Evolutionary conservation across 1,140 invertebrate genomes (phyloP).

Genomic region (Bombus pyrosoma): DNA sequence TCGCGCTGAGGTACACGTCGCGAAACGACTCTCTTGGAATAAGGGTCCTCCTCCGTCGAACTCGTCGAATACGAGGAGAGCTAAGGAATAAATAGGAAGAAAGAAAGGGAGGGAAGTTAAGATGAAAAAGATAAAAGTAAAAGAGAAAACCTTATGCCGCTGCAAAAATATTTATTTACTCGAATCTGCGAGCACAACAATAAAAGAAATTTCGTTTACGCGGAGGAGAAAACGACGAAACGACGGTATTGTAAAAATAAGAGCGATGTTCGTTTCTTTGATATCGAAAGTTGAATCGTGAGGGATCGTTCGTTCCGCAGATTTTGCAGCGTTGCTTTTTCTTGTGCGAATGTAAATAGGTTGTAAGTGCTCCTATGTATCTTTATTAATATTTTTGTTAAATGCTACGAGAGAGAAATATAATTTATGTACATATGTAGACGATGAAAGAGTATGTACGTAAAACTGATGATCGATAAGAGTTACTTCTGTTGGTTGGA

Average conservation of each 20-base stretch:
- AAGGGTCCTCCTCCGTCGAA: conserved; percentile 21
- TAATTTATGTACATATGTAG: not conserved
- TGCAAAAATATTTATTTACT: conserved; percentile 45
- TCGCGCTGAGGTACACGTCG: conserved; percentile 19
- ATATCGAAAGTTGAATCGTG: conserved; percentile 33
- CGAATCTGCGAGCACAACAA: conserved; percentile 8
- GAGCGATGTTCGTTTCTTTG: conserved; percentile 32
- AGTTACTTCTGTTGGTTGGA: not conserved
- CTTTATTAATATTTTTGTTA: not conserved
- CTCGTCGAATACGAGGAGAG: not conserved
- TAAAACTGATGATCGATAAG: too few species aligned
- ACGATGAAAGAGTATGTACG: too few species aligned
- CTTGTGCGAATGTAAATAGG: not conserved
- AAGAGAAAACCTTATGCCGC: not conserved
- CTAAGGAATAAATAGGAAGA: not conserved
- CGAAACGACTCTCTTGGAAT: conserved; percentile 26
- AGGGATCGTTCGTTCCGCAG: not conserved
- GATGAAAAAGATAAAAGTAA: too few species aligned
- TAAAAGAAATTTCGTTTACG: conserved; percentile 24
- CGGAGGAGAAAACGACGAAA: not conserved
- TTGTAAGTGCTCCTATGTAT: not conserved
- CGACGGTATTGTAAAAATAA: conserved; percentile 22
- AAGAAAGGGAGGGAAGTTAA: not conserved
- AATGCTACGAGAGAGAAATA: not conserved
- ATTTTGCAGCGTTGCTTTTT: not conserved